phyloP scores from a whole-genome alignment of 2,888 invertebrate genomes.

The Archips xylosteana region DNA sequence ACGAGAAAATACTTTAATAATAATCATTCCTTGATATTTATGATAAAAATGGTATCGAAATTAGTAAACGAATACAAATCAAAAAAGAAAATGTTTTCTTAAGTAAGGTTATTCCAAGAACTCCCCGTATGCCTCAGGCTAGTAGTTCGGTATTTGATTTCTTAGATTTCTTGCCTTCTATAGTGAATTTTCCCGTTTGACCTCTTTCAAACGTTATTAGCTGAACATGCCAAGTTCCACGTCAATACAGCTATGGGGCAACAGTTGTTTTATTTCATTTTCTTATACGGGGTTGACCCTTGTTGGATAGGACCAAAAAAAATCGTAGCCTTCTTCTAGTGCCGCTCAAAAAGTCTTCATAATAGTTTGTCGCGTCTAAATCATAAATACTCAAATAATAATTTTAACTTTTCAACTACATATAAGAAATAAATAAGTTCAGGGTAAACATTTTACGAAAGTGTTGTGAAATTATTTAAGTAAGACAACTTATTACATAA shows the following conservation, averaged over 20 bases:
- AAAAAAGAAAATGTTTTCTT: constrained; percentile 4
- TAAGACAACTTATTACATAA: neutral
- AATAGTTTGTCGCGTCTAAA: too few relatives aligned
- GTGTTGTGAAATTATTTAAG: neutral
- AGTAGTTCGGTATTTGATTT: constrained; percentile 10
- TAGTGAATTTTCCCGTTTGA: constrained; percentile 44
- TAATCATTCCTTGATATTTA: neutral
- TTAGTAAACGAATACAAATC: neutral
- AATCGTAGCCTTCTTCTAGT: neutral
- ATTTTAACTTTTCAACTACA: neutral
- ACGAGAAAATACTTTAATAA: neutral
- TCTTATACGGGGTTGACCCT: constrained; percentile 41
- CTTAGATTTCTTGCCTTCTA: constrained; percentile 19
- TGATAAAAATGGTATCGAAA: neutral
- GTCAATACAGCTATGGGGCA: constrained; percentile 48
- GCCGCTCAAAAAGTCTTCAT: too few relatives aligned
- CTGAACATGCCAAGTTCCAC: constrained; percentile 54
- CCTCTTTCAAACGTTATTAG: constrained; percentile 60
- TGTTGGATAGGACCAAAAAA: neutral
- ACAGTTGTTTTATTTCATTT: constrained; percentile 56
- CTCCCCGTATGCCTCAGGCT: constrained; percentile 5
- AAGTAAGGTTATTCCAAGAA: constrained; percentile 15
- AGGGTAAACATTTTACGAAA: neutral
- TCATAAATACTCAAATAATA: too few relatives aligned
- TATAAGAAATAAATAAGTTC: neutral